Evolutionary conservation across 1,140 invertebrate species (phyloP), one percentile per base, ranked within the genome.

Genomic region (Eurosta solidaginis): DNA sequence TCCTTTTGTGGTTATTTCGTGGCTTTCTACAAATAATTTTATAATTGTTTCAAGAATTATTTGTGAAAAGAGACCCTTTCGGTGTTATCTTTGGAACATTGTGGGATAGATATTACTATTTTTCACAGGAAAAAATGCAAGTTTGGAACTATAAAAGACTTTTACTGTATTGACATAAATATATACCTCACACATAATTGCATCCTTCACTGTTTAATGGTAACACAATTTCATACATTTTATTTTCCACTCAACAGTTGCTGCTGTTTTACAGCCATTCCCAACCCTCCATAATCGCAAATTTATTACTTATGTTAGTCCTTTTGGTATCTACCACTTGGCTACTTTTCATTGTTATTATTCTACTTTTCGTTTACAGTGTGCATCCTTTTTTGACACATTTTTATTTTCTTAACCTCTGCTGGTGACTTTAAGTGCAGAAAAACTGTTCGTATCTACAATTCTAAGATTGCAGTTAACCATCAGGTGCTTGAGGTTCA

Each of bases 381-480:
- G 4, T 49, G n/a, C n/a, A 49, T 49, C 4, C 7, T 3, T 59
- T 29, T 33, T 36, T 6, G 6, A 14, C n/a, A 33, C 6, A 33
- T n/a, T 59, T 29, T 10, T 33, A 59, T 59, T 59, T 29, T 33
- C 54, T 59, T 59, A 33, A 29, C 17, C 54, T 29, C 54, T 59
- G 54, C 22, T 33, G 33, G 54, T 59, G 54, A 59, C 54, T 59
- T 59, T 36, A 22, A 59, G 54, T 59, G 54, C 27, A 59, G 54
- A 59, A 33, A 59, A 59, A 59, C 54, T 59, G 54, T 33, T 29
- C 54, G 54, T 29, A 59, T 59, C 54, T 59, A 29, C 54, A 59
- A 59, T 59, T 59, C n/a, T 59, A n/a, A n/a, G 54, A 59, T 29
- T 33, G 54, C 54, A n/a, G 25, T 59, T 59, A 29, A 33, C 54